phyloP scores from a whole-genome alignment of 2,797 vertebrate species.

The Chelon auratus region DNA sequence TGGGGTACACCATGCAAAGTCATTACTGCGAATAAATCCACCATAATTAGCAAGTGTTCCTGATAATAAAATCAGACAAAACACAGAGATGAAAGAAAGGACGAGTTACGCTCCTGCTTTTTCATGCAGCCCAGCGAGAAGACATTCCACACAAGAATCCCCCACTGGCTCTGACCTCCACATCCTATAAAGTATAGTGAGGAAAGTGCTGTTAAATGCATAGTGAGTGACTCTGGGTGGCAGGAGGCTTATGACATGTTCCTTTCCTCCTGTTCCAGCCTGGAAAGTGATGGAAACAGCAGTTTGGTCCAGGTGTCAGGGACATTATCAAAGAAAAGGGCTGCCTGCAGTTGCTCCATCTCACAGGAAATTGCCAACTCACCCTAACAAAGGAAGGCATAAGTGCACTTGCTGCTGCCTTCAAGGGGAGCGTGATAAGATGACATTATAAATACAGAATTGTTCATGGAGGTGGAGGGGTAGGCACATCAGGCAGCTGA shows the following conservation, averaged over 20 bases:
- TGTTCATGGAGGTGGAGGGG: slow-evolving; percentile 82
- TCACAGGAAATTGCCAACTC: slow-evolving; percentile 97
- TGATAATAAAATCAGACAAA: slow-evolving; percentile 17
- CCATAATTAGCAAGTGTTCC: slow-evolving; percentile 13
- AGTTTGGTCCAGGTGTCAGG: slow-evolving; percentile 92
- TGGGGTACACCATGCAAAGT: slow-evolving; percentile 21
- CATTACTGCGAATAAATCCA: slow-evolving; percentile 14
- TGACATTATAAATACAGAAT: slow-evolving; percentile 93
- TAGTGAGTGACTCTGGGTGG: slow-evolving; percentile 74
- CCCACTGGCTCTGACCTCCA: slow-evolving; percentile 64
- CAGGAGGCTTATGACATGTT: slow-evolving; percentile 80
- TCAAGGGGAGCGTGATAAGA: slow-evolving; percentile 94
- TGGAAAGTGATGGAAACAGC: slow-evolving; percentile 91
- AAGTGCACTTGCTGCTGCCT: slow-evolving; percentile 93
- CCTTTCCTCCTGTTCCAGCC: slow-evolving; percentile 82
- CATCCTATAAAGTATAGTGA: slow-evolving; percentile 64
- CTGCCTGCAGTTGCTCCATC: slow-evolving; percentile 94
- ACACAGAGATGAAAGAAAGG: slow-evolving; percentile 13
- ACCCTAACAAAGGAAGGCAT: slow-evolving; percentile 98
- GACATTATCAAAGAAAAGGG: slow-evolving; percentile 94
- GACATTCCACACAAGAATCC: slow-evolving; percentile 62
- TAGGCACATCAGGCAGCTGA: slow-evolving; percentile 87
- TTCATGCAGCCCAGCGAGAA: slow-evolving; percentile 40
- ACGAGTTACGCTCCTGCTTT: slow-evolving; percentile 25
- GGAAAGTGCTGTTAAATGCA: slow-evolving; percentile 79